Evolutionary conservation across 30 jellyfish, hydroid and myxozoan species (phyloP), one percentile per base, ranked within the genome.

Genomic region (Nemopilema nomurai): DNA sequence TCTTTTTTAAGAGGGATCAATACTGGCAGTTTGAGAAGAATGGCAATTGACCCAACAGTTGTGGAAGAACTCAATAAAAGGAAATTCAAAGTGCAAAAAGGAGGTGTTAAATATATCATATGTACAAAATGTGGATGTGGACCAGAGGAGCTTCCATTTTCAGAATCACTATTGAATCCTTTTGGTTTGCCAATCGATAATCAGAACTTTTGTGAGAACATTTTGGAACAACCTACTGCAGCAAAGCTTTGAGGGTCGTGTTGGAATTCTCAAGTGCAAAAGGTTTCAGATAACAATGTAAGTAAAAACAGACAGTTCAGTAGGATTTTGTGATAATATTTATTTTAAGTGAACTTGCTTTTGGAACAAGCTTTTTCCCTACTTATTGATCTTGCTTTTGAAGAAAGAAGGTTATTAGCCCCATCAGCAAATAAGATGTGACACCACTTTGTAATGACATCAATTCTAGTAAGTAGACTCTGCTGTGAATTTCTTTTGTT

Each of bases 161-260:
- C 83, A 65, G 93, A 84, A 67, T 84, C 93, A 30, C 87, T 84
- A 20, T 74, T 84, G 24, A 77, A 74, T 33, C 82, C 81, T 27
- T 73, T 62, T 84, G 93, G 93, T n/a, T 69, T 71, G 67, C 93
- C 93, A 1, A 84, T 80, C 65, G 89, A 80, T 79, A 80, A 80
- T 51, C 89, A 80, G 81, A 80, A 80, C 62, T 8, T 80, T 63
- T 80, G 89, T 49, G 89, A 82, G 18, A 82, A 69, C 68, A 24
- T 75, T 0, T 52, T 62, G 87, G 81, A 73, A 26, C 81, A 52
- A 50, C 31, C 67, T 41, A 41, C 57, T 41, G 57, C 57, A 6
- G 57, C 57, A 6, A 41, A 41, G 13, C 57, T 41, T 41, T 41
- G 57, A 41, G 6, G 57, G 13, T 41, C 6, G 57, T 41, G 57